Evolutionary conservation across 2,113 vertebrate genomes (phyloP).

Genomic region (Nerophis lumbriciformis): DNA sequence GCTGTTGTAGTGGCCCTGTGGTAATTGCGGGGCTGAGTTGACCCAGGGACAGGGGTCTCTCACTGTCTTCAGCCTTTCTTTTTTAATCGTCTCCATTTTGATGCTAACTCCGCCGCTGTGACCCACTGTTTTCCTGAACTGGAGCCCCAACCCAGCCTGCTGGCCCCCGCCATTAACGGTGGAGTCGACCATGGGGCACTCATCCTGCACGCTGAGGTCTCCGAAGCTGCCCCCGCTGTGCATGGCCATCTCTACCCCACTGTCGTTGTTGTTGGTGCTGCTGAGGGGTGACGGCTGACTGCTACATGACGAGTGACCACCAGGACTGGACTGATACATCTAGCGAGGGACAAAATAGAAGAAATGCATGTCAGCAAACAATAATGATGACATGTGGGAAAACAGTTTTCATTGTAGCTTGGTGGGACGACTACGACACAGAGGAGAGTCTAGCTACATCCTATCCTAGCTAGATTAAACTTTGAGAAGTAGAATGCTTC

Average conservation of each 20-base stretch:
- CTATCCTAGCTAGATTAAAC: too few species aligned
- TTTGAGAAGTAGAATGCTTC: too few species aligned
- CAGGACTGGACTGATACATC: slow-evolving; percentile 97
- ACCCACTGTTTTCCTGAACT: slow-evolving; percentile 76
- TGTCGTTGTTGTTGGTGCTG: slow-evolving; percentile 94
- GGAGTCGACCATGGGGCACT: slow-evolving; percentile 83
- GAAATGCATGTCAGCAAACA: not conserved
- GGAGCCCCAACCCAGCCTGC: slow-evolving; percentile 79
- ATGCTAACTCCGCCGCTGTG: slow-evolving; percentile 71
- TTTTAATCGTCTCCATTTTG: slow-evolving; percentile 93
- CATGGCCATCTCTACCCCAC: slow-evolving; percentile 92
- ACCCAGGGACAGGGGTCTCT: slow-evolving; percentile 91
- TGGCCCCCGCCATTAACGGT: slow-evolving; percentile 80
- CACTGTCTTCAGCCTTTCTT: slow-evolving; percentile 90
- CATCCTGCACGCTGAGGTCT: slow-evolving; percentile 86
- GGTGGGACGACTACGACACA: too few species aligned
- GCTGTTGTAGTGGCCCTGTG: slow-evolving; percentile 61
- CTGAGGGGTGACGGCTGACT: slow-evolving; percentile 95
- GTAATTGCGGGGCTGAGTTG: slow-evolving; percentile 73
- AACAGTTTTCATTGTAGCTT: not conserved
- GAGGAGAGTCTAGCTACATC: not conserved
- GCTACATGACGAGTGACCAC: slow-evolving; percentile 97
- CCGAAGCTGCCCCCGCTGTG: slow-evolving; percentile 95
- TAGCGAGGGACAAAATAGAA: slow-evolving; percentile 48
- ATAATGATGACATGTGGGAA: not conserved